These are phyloP conservation scores for Percopsis omiscomaycus DNA, from an alignment of 2,797 vertebrate genomes.

Conservation along the genomic window DNA sequence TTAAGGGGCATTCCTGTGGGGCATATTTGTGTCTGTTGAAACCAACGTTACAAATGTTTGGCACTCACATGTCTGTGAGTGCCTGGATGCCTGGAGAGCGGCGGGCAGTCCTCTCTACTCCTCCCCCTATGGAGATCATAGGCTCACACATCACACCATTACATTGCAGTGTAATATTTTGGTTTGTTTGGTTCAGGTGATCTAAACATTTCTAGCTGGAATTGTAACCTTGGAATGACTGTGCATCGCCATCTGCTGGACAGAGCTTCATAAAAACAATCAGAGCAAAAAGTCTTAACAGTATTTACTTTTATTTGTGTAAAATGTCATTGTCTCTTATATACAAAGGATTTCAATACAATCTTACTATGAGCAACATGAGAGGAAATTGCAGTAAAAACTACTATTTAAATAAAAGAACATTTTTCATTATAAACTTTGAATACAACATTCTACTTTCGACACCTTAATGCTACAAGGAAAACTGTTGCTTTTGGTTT, in stretches of 20 bases:
- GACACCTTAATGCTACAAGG: slow-evolving; percentile 20
- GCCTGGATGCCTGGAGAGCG: no score
- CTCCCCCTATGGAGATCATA: no score
- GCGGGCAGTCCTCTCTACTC: no score
- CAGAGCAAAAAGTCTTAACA: neutral
- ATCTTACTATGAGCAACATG: neutral
- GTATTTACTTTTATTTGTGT: neutral
- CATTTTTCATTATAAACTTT: slow-evolving; percentile 6
- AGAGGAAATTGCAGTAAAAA: slow-evolving; percentile 3
- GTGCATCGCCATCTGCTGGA: slow-evolving; percentile 4
- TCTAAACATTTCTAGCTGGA: neutral
- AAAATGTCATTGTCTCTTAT: slow-evolving; percentile 20
- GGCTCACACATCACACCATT: no score
- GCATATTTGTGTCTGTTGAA: no score
- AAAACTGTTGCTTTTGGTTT: slow-evolving; percentile 20
- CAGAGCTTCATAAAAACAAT: neutral
- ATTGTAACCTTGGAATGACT: neutral
- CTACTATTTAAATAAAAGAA: neutral
- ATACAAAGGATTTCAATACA: slow-evolving; percentile 13
- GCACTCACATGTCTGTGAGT: no score
- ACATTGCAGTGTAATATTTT: no score
- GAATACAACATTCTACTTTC: slow-evolving; percentile 10
- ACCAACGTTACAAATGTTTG: no score
- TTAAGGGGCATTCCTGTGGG: no score
- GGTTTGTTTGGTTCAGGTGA: neutral